A percentile compares a stretch with the other conserved stretches of the same genome.
phyloP scores from a whole-genome alignment of 2,888 invertebrate genomes.

The Nudaria mundana region DNA sequence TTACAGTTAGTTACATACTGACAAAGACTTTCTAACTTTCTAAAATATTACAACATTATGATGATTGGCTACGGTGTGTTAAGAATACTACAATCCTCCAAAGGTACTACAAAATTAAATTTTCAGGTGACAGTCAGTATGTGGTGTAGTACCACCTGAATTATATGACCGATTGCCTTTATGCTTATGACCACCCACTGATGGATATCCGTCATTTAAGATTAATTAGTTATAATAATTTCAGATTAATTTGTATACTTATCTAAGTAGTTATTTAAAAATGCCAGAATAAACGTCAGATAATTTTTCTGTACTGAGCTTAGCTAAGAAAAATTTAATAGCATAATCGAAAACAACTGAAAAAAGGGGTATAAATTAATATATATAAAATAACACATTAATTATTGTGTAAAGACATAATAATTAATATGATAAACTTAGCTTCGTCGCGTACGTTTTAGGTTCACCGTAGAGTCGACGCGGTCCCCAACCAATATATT shows the following conservation, averaged over 20 bases:
- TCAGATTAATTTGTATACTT: too few relatives aligned
- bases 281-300: too few relatives aligned
- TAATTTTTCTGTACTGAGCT: too few relatives aligned
- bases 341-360: neutral
- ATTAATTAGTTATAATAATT: too few relatives aligned
- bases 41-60: slow-evolving; percentile 6
- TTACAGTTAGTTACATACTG: slow-evolving; percentile 1
- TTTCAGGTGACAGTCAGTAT: neutral
- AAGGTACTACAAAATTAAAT: neutral
- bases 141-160: too few relatives aligned
- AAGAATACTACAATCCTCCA: neutral
- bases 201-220: too few relatives aligned
- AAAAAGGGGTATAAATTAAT: too few relatives aligned
- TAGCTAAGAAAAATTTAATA: neutral
- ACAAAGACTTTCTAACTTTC: slow-evolving; percentile 10
- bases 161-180: too few relatives aligned
- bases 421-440: neutral
- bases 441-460: slow-evolving; percentile 2
- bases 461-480: slow-evolving; percentile 44
- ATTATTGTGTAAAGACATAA: too few relatives aligned
- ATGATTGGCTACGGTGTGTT: neutral
- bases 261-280: too few relatives aligned
- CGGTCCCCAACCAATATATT: slow-evolving; percentile 72
- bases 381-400: too few relatives aligned
- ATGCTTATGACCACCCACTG: too few relatives aligned